Evolutionary conservation across 2,888 invertebrate genomes (phyloP), one percentile per base, ranked within the genome.

Genomic region (Eudasyphora cyanicolor): DNA sequence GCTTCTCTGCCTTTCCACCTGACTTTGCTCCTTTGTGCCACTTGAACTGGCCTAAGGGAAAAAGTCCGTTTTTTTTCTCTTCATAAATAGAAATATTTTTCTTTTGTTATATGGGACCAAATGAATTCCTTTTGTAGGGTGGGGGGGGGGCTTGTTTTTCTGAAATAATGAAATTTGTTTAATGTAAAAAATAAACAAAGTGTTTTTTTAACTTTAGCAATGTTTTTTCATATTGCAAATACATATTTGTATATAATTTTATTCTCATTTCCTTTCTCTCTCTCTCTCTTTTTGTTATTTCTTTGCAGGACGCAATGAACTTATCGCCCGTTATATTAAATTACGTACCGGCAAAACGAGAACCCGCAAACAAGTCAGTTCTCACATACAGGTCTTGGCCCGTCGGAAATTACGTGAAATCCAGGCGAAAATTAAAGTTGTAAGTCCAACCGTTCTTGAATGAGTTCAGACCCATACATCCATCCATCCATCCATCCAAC

Each of bases 271-370:
- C n/a, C n/a, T n/a, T 54, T 17, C 27, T 32, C 10, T 17, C 27
- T 49, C 8, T 5, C 6, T 0, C 27, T 45, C 49, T 27, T 14
- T n/a, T n/a, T n/a, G n/a, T n/a, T n/a, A n/a, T 82, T 1, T 73
- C 4, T 32, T 95, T 96, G 76, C 95, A 99, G 99, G 99, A 92
- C 96, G 99, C 89, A 99, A 99, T 94, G 99, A 99, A 95, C 94
- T 99, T 92, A 99, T 99, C 93, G 99, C 99, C 89, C 95, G 99
- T 91, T 99, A 99, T 94, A 99, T 99, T 93, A 99, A 99, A 94
- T 94, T 99, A 92, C 95, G 99, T 90, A 99, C 99, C 88, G 99
- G 99, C 87, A 99, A 99, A 93, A 99, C 99, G 93, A 96, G 99
- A 92, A 99, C 99, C 92, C 95, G 99, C 92, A 99, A 99, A 93